Conservation (phyloP, 1,140 invertebrate species). For the Drosophila elegans region DNA sequence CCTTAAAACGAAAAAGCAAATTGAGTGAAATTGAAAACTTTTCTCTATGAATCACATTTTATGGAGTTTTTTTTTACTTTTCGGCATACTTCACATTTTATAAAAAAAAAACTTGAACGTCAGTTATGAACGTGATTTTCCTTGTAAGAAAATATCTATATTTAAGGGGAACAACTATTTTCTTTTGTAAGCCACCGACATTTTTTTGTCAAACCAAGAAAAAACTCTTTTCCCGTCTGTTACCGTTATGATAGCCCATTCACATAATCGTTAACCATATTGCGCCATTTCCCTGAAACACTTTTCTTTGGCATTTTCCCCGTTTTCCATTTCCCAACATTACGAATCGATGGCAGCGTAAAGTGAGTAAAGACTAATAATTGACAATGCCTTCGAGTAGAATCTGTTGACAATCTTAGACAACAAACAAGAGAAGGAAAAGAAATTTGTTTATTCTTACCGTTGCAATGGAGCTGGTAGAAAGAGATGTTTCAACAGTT, state of each 20-base stretch:
- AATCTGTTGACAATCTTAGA: constrained; percentile 36
- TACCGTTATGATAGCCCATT: constrained; percentile 7
- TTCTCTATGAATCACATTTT: background rate
- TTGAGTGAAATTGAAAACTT: constrained; percentile 10
- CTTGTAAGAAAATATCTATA: background rate
- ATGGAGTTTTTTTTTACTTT: background rate
- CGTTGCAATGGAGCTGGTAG: constrained; percentile 12
- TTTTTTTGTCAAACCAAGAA: background rate
- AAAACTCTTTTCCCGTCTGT: background rate
- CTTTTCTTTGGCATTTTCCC: constrained; percentile 12
- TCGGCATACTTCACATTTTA: background rate
- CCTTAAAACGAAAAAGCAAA: constrained; percentile 4
- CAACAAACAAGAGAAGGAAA: constrained; percentile 2
- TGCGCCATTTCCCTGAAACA: constrained; percentile 15
- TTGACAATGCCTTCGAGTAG: constrained; percentile 15
- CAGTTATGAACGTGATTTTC: too few relatives aligned
- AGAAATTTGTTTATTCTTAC: constrained; percentile 23
- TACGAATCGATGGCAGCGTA: constrained; percentile 1
- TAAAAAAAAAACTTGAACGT: background rate
- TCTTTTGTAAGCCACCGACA: background rate
- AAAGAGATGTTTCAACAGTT: background rate
- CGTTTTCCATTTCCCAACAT: constrained; percentile 13
- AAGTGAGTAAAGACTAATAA: constrained; percentile 32
- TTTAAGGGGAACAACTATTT: background rate
- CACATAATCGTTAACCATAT: constrained; percentile 29